Conservation (phyloP, 2,113 vertebrate genomes). For the Motacilla tschutschensis region DNA sequence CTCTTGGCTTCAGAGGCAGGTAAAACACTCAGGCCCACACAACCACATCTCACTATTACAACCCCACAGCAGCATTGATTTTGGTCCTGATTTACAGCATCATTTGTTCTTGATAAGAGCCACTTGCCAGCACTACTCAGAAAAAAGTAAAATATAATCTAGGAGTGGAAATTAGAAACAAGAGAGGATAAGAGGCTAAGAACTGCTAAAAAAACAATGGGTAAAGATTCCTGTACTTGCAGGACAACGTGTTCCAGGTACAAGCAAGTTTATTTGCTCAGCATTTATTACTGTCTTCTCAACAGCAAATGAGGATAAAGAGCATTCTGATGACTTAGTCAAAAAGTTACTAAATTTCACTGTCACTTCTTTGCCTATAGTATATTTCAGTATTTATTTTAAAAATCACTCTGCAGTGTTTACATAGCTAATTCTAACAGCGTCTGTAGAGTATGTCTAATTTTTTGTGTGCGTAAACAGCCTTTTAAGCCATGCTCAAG, state of each 20-base stretch:
- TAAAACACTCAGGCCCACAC: conserved; percentile 25
- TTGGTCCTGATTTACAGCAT: conserved; percentile 57
- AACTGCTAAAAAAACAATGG: neutral
- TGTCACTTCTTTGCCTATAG: neutral
- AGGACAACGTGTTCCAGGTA: neutral
- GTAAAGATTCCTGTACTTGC: neutral
- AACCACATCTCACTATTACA: conserved; percentile 27
- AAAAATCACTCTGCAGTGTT: neutral
- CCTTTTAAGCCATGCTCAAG: conserved; percentile 8
- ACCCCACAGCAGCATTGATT: conserved; percentile 62
- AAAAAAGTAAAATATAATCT: conserved; percentile 62
- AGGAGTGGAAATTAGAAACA: conserved; percentile 41
- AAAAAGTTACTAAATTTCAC: conserved; percentile 2
- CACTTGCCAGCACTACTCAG: conserved; percentile 28
- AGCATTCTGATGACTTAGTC: neutral
- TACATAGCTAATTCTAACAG: conserved; percentile 22
- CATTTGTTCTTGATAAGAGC: conserved; percentile 65
- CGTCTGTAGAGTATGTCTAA: neutral
- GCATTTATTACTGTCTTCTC: neutral
- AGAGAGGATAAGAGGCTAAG: neutral
- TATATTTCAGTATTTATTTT: conserved; percentile 6
- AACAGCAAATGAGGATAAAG: neutral
- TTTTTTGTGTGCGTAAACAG: neutral
- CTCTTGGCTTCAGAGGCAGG: conserved; percentile 44
- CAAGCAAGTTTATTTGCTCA: neutral